Base-by-base conservation (phyloP, 2,797 vertebrate genomes). In the Lutjanus campechanus region DNA sequence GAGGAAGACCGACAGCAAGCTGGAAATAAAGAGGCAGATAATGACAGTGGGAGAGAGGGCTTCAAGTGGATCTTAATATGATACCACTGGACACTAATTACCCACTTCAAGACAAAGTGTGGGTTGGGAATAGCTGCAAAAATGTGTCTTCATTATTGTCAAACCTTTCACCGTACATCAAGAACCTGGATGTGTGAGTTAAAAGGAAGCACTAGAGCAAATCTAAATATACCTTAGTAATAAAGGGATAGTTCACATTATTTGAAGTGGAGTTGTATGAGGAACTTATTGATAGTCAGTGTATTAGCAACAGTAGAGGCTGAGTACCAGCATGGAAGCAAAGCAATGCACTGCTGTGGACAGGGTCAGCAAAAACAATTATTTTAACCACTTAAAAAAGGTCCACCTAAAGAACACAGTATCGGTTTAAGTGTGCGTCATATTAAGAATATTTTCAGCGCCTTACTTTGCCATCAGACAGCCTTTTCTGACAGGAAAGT, bases 71-170 rank as follows among this genome's bases (percentile, higher is more conserved):
- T 66, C 50, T 60, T 73, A 79, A 84, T 77, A 77, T 11, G 49
- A 82, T 63, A 69, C 22, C 20, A 9, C 46, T 73, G 51, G 50
- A 77, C 6, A n/a, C 19, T 71, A 89, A 88, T 85, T 82, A 79
- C 46, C 36, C 76, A 73, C 76, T 72, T 83, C 0, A 53, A 19
- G 50, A 70, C 59, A 71, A 81, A 74, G 76, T 53, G 19, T 11
- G 10, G 44, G 29, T 16, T 56, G 43, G 19, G 43, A 77, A 76
- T 53, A 36, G n/a, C 17, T 3, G 16, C 8, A 1, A 1, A 69
- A 68, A 79, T 50, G 13, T 12, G 51, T 41, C 56, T 82, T 70
- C n/a, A 68, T 79, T 65, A 77, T 29, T 40, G 7, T 25, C 6
- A 56, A 77, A 60, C 19, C 41, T 67, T 69, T 71, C 36, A 56